These are phyloP conservation scores for Tiliacea aurago DNA, from an alignment of 2,888 invertebrate genomes.

Conservation along the genomic window DNA sequence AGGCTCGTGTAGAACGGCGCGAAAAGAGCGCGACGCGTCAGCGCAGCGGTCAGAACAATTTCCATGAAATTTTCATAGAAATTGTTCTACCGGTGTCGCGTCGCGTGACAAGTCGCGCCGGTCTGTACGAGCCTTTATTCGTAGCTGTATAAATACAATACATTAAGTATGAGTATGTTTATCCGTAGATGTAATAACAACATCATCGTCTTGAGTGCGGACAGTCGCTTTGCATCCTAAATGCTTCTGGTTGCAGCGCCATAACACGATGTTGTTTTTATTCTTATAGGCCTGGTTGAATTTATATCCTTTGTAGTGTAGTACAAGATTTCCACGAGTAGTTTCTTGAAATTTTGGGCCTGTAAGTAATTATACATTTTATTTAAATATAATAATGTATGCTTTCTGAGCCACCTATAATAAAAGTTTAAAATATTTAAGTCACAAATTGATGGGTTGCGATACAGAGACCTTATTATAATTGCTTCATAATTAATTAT, in stretches of 20 bases:
- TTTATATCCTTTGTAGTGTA: conserved; percentile 20
- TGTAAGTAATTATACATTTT: conserved; percentile 10
- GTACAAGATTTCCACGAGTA: conserved; percentile 6
- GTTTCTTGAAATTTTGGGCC: conserved; percentile 17
- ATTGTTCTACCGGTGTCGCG: too few species aligned
- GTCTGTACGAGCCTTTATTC: too few species aligned
- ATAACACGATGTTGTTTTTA: conserved; percentile 1
- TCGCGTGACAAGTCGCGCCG: too few species aligned
- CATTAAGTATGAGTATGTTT: conserved; percentile 14
- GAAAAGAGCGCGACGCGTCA: too few species aligned
- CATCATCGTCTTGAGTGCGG: not conserved
- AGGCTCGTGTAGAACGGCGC: too few species aligned
- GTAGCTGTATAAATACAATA: too few species aligned
- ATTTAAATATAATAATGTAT: not conserved
- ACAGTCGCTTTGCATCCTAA: conserved; percentile 21
- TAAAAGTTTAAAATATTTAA: not conserved
- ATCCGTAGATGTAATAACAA: not conserved
- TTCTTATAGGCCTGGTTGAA: conserved; percentile 21
- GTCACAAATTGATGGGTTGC: not conserved
- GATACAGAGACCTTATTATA: not conserved
- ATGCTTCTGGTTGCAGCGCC: conserved; percentile 29
- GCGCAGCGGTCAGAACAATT: too few species aligned
- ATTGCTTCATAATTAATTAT: too few species aligned
- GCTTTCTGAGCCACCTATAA: not conserved
- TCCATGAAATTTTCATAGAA: too few species aligned